Percentiles rank a stretch among this genome's conserved stretches.
Conservation (phyloP, 2,888 invertebrate genomes). For the Graphium colonna region DNA sequence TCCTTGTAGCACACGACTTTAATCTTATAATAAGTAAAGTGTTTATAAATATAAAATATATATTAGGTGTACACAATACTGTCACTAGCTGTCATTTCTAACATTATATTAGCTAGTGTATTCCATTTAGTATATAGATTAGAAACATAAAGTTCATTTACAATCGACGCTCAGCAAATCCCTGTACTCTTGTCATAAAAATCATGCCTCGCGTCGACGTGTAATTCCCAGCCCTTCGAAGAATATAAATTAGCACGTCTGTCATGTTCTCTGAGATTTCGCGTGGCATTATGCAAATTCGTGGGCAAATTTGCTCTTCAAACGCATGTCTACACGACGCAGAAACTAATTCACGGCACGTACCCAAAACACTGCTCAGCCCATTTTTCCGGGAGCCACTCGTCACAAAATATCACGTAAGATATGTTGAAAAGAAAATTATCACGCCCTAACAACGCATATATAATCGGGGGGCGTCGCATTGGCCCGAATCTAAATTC, state of each 20-base stretch:
- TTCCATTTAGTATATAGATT: too few species aligned
- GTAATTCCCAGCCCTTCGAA: background rate
- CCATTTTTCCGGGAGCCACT: background rate
- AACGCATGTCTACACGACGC: background rate
- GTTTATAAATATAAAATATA: background rate
- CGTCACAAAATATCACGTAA: constrained; percentile 10
- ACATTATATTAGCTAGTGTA: too few species aligned
- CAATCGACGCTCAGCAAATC: background rate
- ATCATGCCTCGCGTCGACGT: background rate
- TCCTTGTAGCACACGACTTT: too few species aligned
- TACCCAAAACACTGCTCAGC: constrained; percentile 4
- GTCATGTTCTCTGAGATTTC: constrained; percentile 2
- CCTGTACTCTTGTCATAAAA: background rate
- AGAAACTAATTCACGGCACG: constrained; percentile 13
- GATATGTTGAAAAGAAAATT: constrained; percentile 17
- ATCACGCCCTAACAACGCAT: constrained; percentile 20
- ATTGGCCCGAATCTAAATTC: constrained; percentile 44
- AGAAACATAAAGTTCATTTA: too few species aligned
- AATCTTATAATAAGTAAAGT: too few species aligned
- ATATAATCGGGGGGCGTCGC: constrained; percentile 26
- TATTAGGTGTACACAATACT: background rate
- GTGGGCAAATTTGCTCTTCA: constrained; percentile 1
- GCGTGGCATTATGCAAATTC: constrained; percentile 4
- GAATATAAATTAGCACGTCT: constrained; percentile 4
- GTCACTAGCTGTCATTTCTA: too few species aligned